Conservation (phyloP, 2,113 vertebrate genomes). For the Cranoglanis bouderius region DNA sequence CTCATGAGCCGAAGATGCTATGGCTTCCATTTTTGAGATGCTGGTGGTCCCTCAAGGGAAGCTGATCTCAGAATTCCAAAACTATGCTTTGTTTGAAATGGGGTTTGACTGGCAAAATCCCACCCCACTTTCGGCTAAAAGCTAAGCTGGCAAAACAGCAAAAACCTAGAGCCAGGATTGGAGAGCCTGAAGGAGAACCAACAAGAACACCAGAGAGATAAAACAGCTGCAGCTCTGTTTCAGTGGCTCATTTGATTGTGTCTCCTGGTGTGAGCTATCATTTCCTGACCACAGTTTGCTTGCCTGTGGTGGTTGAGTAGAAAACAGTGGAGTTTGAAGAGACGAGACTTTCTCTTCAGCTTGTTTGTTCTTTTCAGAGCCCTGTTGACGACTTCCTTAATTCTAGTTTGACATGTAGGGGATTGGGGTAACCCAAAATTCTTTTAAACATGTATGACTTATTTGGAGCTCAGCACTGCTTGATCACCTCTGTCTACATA, state of each 20-base stretch:
- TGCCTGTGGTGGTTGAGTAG: not conserved
- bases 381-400: not conserved
- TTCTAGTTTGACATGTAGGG: not conserved
- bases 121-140: constrained; percentile 3
- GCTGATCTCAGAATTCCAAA: constrained; percentile 25
- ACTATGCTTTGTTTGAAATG: constrained; percentile 4
- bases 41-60: constrained; percentile 31
- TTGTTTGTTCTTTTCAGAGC: not conserved
- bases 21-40: constrained; percentile 18
- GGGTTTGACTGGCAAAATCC: constrained; percentile 27
- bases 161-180: constrained; percentile 15
- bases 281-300: constrained; percentile 25
- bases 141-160: constrained; percentile 18
- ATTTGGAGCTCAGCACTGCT: not conserved
- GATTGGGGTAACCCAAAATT: not conserved
- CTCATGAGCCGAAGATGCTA: constrained; percentile 31
- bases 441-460: not conserved
- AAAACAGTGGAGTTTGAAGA: not conserved
- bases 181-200: constrained; percentile 46
- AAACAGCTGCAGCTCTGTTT: constrained; percentile 18
- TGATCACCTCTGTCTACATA: not conserved
- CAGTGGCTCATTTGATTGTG: constrained; percentile 29
- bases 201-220: constrained; percentile 16
- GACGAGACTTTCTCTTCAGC: not conserved
- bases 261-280: constrained; percentile 12